Conservation (phyloP, 2,113 vertebrate genomes). For the Ornithorhynchus anatinus region DNA sequence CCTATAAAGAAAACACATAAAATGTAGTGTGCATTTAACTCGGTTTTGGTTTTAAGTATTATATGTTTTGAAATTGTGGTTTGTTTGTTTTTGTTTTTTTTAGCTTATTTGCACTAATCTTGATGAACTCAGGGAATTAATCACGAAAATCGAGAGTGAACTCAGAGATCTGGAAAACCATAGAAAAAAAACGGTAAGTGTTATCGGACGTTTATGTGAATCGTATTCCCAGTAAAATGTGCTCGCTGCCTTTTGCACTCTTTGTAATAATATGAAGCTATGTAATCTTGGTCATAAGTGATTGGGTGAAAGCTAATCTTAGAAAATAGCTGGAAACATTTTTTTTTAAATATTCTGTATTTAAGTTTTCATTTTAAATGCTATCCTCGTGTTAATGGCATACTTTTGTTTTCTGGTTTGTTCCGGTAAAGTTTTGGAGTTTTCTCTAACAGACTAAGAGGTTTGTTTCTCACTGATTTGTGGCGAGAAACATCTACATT, state of each 20-base stretch:
- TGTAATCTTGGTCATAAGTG: constrained; percentile 33
- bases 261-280: constrained; percentile 44
- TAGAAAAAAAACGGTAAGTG: constrained; percentile 95
- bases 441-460: constrained; percentile 24
- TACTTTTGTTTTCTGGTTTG: constrained; percentile 42
- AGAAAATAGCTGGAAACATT: neutral
- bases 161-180: constrained; percentile 91
- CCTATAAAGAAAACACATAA: constrained; percentile 22
- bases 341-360: constrained; percentile 33
- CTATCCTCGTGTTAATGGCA: constrained; percentile 18
- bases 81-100: constrained; percentile 70
- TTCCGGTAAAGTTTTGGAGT: constrained; percentile 23
- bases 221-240: constrained; percentile 59
- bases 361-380: constrained; percentile 42
- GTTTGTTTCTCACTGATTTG: constrained; percentile 34
- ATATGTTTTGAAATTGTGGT: constrained; percentile 70
- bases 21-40: constrained; percentile 55
- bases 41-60: constrained; percentile 65
- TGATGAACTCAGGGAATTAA: constrained; percentile 93
- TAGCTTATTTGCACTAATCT: constrained; percentile 97
- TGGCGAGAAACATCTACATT: constrained; percentile 12
- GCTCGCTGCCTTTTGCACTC: constrained; percentile 53
- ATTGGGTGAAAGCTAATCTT: constrained; percentile 12
- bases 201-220: constrained; percentile 67
- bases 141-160: constrained; percentile 94